phyloP scores from a whole-genome alignment of 2,888 invertebrate species.

The Rutpela maculata region DNA sequence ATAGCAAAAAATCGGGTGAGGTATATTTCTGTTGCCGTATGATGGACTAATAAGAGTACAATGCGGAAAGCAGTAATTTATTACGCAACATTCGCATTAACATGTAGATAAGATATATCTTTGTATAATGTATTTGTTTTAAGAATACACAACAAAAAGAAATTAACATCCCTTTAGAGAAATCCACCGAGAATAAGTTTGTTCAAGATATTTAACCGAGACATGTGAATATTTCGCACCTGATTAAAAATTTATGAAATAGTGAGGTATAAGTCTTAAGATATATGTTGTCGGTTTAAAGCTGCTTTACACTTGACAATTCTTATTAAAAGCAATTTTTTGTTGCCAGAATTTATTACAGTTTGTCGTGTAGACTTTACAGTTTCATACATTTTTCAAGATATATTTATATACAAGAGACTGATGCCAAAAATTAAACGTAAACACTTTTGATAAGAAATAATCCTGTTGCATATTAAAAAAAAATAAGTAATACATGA shows the following conservation, averaged over 20 bases:
- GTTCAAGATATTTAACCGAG: neutral
- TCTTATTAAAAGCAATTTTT: neutral
- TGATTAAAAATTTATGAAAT: neutral
- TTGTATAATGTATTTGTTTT: neutral
- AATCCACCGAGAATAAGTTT: neutral
- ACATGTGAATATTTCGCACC: neutral
- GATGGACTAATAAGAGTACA: too few species aligned
- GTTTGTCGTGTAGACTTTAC: neutral
- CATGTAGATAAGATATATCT: neutral
- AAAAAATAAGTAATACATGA: too few species aligned
- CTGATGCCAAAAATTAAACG: too few species aligned
- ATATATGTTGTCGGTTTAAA: neutral
- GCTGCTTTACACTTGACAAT: neutral
- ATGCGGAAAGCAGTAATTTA: too few species aligned
- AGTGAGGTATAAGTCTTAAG: neutral
- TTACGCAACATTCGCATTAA: too few species aligned
- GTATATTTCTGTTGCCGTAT: too few species aligned
- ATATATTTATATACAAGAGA: too few species aligned
- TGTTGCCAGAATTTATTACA: neutral
- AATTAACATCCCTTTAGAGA: neutral
- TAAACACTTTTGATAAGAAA: too few species aligned
- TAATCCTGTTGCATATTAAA: too few species aligned
- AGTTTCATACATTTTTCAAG: too few species aligned
- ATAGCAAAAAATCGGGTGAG: too few species aligned
- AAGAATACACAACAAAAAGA: neutral